Percentiles rank a stretch among this genome's conserved stretches.
These are phyloP conservation scores for Tragelaphus strepsiceros DNA, from an alignment of 2,113 vertebrate genomes.

Conservation along the genomic window DNA sequence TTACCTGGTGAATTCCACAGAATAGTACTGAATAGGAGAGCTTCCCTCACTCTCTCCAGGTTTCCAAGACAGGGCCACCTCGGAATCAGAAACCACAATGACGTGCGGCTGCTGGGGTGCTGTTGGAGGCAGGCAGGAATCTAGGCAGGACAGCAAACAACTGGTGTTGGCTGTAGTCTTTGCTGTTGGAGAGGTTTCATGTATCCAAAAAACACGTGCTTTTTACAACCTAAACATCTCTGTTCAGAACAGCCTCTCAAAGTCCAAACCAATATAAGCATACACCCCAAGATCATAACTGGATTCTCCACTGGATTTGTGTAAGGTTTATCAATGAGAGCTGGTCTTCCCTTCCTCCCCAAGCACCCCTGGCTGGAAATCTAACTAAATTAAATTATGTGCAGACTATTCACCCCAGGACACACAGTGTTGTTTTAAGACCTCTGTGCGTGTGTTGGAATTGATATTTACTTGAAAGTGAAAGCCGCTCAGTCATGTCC, in stretches of 20 bases:
- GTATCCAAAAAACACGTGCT: not conserved
- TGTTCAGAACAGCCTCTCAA: not conserved
- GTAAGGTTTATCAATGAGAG: not conserved
- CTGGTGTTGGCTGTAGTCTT: not conserved
- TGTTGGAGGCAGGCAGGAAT: conserved; percentile 88
- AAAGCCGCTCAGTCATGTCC: not conserved
- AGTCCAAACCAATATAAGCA: not conserved
- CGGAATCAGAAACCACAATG: conserved; percentile 90
- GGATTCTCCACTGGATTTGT: not conserved
- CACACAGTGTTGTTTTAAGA: not conserved
- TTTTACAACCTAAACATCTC: not conserved
- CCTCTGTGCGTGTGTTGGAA: not conserved
- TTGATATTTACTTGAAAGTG: not conserved
- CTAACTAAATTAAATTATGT: not conserved
- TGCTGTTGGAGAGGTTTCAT: not conserved
- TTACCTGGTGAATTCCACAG: conserved; percentile 93
- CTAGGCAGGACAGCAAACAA: conserved; percentile 75
- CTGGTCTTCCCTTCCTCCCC: not conserved
- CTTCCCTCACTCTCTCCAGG: conserved; percentile 86
- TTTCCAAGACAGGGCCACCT: conserved; percentile 94
- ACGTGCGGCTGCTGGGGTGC: conserved; percentile 87
- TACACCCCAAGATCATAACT: not conserved
- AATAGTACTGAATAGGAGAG: conserved; percentile 87
- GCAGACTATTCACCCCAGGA: no score
- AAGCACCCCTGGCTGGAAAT: not conserved